phyloP scores from a whole-genome alignment of 2,888 invertebrate species.

The Stenodera caucasica region DNA sequence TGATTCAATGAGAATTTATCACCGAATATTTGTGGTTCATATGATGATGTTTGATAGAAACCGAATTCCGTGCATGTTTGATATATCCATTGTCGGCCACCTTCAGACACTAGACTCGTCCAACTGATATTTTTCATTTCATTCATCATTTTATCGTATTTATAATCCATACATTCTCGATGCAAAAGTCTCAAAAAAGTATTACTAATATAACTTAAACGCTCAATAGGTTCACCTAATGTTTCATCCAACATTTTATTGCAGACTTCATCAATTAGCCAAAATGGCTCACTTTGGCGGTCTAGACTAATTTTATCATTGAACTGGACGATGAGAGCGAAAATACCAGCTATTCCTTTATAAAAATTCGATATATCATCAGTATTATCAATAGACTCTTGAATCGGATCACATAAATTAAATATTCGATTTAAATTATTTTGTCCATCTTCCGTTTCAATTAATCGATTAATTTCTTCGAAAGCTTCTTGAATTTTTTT shows the following conservation, averaged over 20 bases:
- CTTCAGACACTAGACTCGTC: slow-evolving; percentile 65
- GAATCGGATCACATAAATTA: slow-evolving; percentile 77
- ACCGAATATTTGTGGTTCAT: slow-evolving; percentile 68
- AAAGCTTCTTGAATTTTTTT: slow-evolving; percentile 67
- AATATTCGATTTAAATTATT: slow-evolving; percentile 70
- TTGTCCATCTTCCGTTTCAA: slow-evolving; percentile 65
- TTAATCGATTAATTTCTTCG: slow-evolving; percentile 64
- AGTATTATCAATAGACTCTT: slow-evolving; percentile 58
- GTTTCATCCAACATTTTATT: slow-evolving; percentile 69
- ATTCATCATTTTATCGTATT: slow-evolving; percentile 74
- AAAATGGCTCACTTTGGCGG: slow-evolving; percentile 59
- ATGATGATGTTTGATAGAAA: slow-evolving; percentile 87
- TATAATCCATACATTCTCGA: slow-evolving; percentile 80
- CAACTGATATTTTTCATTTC: slow-evolving; percentile 69
- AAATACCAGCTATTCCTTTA: slow-evolving; percentile 79
- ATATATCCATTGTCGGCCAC: slow-evolving; percentile 85
- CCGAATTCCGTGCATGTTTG: slow-evolving; percentile 97
- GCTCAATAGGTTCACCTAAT: slow-evolving; percentile 64
- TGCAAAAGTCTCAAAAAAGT: slow-evolving; percentile 67
- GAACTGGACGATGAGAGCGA: slow-evolving; percentile 92
- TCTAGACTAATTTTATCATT: slow-evolving; percentile 87
- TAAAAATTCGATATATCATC: slow-evolving; percentile 79
- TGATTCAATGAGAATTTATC: slow-evolving; percentile 74
- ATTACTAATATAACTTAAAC: slow-evolving; percentile 73
- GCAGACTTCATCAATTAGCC: slow-evolving; percentile 77